Evolutionary conservation across 2,113 vertebrate genomes (phyloP), one percentile per base, ranked within the genome.

Genomic region (Columba livia): DNA sequence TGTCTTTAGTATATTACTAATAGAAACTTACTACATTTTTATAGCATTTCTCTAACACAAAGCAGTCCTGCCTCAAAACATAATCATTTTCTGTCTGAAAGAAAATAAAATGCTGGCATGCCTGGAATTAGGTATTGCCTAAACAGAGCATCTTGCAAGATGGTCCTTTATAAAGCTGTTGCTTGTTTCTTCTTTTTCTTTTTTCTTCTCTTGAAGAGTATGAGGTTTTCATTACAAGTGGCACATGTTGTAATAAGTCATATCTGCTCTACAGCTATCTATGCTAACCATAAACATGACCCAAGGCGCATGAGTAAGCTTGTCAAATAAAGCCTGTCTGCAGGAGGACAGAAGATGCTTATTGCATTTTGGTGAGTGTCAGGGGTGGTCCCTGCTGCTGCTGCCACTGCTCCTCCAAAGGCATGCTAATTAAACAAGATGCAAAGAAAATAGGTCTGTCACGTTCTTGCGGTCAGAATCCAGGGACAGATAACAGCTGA

Each of bases 211-310:
- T 38, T 84, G 48, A 31, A 85, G 32, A 72, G 40, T 65, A 65
- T 87, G 90, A 96, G 93, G 81, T 81, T 96, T 92, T 94, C 79
- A 90, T 94, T 93, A 79, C 80, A 95, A 92, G 64, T 95, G 93
- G 85, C 90, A 94, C 78, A 71, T 89, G 88, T 84, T 96, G 69
- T 86, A 95, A 72, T 93, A 79, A 96, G 88, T 93, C 90, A 80
- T 95, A 86, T 94, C 79, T 92, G 61, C 66, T 70, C 66, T 90
- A 53, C 69, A 69, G 89, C 40, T 87, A 90, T 86, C 93, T 92
- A 1, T 92, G 57, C 85, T 94, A 94, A 67, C 75, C 83, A 54
- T 75, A 85, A 84, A 85, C 69, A 66, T 86, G 72, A 93, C 93
- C 93, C 73, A 79, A 93, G 88, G 94, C 80, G 0, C 42, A 72